A percentile compares a stretch with the other conserved stretches of the same genome.
These are phyloP conservation scores for Drosophila mimetica DNA, from an alignment of 2,888 invertebrate genomes.

Conservation along the genomic window DNA sequence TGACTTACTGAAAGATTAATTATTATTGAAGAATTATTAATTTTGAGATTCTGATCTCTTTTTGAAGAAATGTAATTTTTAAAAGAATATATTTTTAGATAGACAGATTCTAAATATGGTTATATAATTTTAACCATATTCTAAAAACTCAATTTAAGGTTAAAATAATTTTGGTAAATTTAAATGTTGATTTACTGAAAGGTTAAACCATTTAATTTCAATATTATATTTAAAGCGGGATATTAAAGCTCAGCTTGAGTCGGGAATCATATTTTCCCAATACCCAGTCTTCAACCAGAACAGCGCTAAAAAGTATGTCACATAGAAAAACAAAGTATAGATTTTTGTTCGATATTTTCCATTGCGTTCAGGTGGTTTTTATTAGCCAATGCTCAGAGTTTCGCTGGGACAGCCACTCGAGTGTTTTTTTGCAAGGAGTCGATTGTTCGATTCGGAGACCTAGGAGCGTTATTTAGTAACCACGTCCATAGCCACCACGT, in stretches of 20 bases:
- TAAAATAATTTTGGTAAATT: no score
- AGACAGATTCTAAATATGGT: no score
- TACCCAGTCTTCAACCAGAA: background rate
- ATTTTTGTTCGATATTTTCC: conserved; percentile 67
- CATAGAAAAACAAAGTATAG: conserved; percentile 1
- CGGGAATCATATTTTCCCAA: background rate
- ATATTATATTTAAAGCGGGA: no score
- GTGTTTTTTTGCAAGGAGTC: conserved; percentile 24
- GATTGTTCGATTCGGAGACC: conserved; percentile 9
- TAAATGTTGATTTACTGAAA: no score
- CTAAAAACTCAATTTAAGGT: no score
- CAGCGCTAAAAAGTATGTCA: conserved; percentile 23
- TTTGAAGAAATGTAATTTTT: no score
- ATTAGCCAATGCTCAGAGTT: conserved; percentile 50
- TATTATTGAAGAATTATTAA: no score
- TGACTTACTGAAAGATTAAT: no score
- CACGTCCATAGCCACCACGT: conserved; percentile 10
- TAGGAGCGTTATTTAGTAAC: conserved; percentile 52
- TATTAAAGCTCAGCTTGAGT: background rate
- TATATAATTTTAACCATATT: no score
- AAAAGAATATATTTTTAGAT: no score
- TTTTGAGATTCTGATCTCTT: no score
- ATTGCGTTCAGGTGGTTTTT: conserved; percentile 40
- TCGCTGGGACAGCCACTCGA: conserved; percentile 38
- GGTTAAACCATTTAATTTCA: no score